Evolutionary conservation across 1,140 invertebrate species (phyloP).

Genomic region (Marisa cornuarietis): DNA sequence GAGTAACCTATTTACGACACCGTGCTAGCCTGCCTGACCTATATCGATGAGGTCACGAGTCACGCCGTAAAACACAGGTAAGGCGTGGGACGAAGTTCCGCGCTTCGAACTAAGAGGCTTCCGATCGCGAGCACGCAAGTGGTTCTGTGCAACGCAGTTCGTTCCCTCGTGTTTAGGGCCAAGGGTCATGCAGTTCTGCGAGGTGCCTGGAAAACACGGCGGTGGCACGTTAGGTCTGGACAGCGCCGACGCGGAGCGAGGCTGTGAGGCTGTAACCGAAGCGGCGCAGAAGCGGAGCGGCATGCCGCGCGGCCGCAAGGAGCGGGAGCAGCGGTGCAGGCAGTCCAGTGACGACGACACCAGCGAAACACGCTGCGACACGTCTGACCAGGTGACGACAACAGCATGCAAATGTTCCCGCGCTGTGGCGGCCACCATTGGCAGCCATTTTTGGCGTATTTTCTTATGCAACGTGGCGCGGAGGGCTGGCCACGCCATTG

Average conservation of each 20-base stretch:
- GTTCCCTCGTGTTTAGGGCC: neutral
- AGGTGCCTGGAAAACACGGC: no score
- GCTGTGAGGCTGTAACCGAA: no score
- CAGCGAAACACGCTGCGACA: neutral
- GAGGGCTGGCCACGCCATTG: neutral
- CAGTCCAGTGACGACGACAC: neutral
- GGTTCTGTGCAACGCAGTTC: neutral
- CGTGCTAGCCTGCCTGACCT: slow-evolving; percentile 5
- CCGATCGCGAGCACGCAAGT: neutral
- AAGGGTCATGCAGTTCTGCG: no score
- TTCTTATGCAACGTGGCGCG: slow-evolving; percentile 15
- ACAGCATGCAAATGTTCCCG: slow-evolving; percentile 6
- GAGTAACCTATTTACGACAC: slow-evolving; percentile 5
- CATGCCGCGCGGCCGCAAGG: neutral
- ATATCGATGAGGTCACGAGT: slow-evolving; percentile 1
- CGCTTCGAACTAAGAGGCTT: neutral
- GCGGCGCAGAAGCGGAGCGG: neutral
- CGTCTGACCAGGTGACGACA: slow-evolving; percentile 6
- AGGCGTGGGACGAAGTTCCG: neutral
- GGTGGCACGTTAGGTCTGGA: no score
- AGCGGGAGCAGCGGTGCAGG: neutral
- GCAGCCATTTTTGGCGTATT: slow-evolving; percentile 14
- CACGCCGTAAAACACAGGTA: no score
- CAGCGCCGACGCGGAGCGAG: no score
- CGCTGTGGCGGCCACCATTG: slow-evolving; percentile 3